Conservation (phyloP, 2,797 vertebrate species). For the Melanotaenia nigrans region DNA sequence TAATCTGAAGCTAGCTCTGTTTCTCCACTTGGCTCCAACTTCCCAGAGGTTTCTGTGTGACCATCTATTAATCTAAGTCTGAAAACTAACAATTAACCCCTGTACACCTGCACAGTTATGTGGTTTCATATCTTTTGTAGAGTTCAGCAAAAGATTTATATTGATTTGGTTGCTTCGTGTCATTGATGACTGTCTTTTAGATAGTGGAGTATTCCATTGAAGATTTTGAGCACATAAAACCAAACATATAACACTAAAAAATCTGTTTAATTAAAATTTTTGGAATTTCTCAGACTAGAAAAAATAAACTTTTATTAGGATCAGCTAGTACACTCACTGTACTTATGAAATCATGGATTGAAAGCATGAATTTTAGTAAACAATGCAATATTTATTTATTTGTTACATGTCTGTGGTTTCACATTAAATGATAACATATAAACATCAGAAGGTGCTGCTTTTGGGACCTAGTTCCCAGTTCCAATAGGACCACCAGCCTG, state of each 20-base stretch:
- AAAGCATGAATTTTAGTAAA: background rate
- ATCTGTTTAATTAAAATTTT: background rate
- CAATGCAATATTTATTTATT: background rate
- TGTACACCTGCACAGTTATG: background rate
- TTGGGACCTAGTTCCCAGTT: background rate
- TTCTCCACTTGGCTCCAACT: background rate
- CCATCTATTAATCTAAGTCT: background rate
- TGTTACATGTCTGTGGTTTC: background rate
- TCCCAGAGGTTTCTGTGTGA: background rate
- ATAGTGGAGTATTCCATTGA: background rate
- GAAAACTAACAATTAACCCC: background rate
- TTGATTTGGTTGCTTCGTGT: background rate
- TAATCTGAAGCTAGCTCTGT: too few relatives aligned
- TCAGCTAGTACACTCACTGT: background rate
- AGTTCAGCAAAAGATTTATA: background rate
- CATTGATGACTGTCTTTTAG: background rate
- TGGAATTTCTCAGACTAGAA: background rate
- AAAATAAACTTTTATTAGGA: background rate
- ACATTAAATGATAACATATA: background rate
- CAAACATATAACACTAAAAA: background rate
- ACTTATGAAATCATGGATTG: background rate
- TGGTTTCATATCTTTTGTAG: background rate
- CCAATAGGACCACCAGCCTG: background rate
- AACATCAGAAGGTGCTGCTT: background rate
- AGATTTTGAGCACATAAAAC: background rate